phyloP scores from a whole-genome alignment of 2,888 invertebrate species.

The Scaptomyza parva region DNA sequence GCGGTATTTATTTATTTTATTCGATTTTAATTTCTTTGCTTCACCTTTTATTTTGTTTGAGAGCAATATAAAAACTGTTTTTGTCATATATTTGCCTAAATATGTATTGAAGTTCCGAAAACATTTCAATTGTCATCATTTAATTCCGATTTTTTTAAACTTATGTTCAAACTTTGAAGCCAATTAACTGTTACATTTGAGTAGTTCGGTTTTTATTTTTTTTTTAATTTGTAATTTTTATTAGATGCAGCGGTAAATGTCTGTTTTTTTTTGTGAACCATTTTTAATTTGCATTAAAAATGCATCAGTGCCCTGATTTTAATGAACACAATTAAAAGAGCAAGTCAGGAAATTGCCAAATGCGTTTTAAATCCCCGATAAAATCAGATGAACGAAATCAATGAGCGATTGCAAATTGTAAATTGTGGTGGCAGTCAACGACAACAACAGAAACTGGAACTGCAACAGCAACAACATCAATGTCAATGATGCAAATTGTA shows the following conservation, averaged over 20 bases:
- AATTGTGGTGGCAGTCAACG: conserved; percentile 37
- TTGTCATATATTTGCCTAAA: no score
- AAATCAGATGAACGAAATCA: conserved; percentile 72
- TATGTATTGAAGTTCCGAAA: no score
- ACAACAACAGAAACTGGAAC: conserved; percentile 20
- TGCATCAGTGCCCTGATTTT: conserved; percentile 73
- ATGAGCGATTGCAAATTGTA: conserved; percentile 74
- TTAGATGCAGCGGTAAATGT: conserved; percentile 32
- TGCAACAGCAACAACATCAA: not conserved
- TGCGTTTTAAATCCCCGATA: conserved; percentile 70
- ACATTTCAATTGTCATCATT: no score
- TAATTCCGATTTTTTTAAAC: no score
- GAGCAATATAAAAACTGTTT: no score
- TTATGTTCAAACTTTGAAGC: no score
- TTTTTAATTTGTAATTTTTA: conserved; percentile 18
- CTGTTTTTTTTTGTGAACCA: conserved; percentile 25
- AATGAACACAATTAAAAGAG: conserved; percentile 75
- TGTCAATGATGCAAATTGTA: conserved; percentile 22
- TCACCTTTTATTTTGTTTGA: no score
- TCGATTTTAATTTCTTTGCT: no score
- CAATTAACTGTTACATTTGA: not conserved
- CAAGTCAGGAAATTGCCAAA: conserved; percentile 77
- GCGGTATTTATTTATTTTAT: no score
- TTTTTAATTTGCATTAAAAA: conserved; percentile 78
- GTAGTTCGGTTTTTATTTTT: not conserved